Base-by-base conservation (phyloP, 2,797 vertebrate genomes). In the Scarus forsteni region DNA sequence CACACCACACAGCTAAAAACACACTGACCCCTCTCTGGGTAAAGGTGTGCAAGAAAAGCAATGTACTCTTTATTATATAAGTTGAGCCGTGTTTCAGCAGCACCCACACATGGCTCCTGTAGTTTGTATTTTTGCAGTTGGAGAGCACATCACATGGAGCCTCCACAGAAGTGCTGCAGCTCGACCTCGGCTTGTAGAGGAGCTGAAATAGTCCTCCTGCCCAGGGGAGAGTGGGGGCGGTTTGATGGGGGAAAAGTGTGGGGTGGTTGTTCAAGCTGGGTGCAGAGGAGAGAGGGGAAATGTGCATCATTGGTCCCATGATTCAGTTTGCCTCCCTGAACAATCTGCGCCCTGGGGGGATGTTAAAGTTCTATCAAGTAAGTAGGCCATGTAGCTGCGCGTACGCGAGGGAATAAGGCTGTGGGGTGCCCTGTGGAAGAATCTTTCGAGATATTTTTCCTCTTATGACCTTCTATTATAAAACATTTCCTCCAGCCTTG, bases 301-400 rank as follows among this genome's bases (percentile, higher is more conserved):
- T 74, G 59, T 70, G 76, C 74, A 83, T 76, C 77, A 70, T 69
- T 69, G 74, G 66, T 88, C 78, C 85, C 74, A 85, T 92, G 91
- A 89, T 81, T 91, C 83, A 83, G 72, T 81, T 81, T 85, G 85
- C 71, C 64, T 87, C 83, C 80, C 75, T 84, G 88, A 91, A 89
- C 89, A 89, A 85, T 88, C 70, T 67, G 75, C 64, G 53, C 89
- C 91, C 91, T 53, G 62, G 74, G 84, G 90, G 90, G 67, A 60
- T 77, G 48, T 49, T 64, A 80, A 86, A 77, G 77, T 84, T 81
- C 78, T 65, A 58, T 81, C 65, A 60, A 68, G 64, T 89, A 92
- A 88, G 74, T 92, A 91, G 90, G 90, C 81, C 89, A 90, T 70
- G 86, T 77, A 67, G 66, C 59, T 52, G 57, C 75, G 70, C 77